Percentiles rank a stretch among this genome's conserved stretches.
These are phyloP conservation scores for Hassar affinis DNA, from an alignment of 2,113 vertebrate genomes.

Conservation along the genomic window DNA sequence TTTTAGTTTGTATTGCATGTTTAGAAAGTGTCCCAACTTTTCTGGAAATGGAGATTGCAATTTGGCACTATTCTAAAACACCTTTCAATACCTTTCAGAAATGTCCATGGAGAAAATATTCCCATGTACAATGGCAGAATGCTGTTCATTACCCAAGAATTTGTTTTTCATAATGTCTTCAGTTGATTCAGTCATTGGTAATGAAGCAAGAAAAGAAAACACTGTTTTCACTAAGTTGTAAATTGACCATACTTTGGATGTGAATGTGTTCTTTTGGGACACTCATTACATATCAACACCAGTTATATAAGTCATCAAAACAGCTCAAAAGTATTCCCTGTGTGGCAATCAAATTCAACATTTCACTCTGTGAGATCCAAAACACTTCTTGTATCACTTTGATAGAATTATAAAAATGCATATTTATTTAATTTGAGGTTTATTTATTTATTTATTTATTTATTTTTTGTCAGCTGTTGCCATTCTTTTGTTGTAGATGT, in stretches of 20 bases:
- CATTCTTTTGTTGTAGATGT: not conserved
- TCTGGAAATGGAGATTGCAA: too few relatives aligned
- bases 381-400: not conserved
- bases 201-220: conserved; percentile 40
- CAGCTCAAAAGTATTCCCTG: conserved; percentile 37
- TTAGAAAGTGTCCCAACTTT: too few relatives aligned
- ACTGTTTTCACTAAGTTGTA: conserved; percentile 37
- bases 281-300: not conserved
- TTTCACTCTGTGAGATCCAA: not conserved
- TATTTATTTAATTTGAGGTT: not conserved
- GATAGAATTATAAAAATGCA: not conserved
- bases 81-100: not conserved
- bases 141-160: conserved; percentile 5
- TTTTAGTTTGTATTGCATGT: too few relatives aligned
- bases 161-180: conserved; percentile 52
- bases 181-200: conserved; percentile 41
- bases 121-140: not conserved
- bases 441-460: not conserved
- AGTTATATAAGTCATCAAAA: conserved; percentile 41
- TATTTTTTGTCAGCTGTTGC: not conserved
- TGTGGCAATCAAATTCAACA: conserved; percentile 32
- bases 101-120: not conserved
- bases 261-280: not conserved
- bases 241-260: conserved; percentile 44
- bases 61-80: not conserved